A percentile compares a stretch with the other conserved stretches of the same genome.
Conservation (phyloP, 2,888 invertebrate species). For the Drosophila cracens region DNA sequence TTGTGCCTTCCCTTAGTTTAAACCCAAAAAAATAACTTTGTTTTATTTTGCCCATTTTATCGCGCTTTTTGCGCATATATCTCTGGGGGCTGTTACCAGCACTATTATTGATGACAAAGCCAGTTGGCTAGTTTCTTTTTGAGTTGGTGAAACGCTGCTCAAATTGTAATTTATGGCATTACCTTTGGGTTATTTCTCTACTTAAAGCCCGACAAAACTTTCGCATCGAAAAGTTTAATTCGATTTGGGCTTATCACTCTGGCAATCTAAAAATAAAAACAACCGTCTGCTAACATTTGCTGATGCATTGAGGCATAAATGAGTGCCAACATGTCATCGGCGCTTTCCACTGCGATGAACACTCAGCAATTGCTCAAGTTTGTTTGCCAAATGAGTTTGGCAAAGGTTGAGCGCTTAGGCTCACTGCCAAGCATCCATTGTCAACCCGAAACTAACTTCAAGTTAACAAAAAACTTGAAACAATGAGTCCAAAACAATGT, state of each 20-base stretch:
- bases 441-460: constrained; percentile 15
- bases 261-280: constrained; percentile 5
- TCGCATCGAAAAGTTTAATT: constrained; percentile 30
- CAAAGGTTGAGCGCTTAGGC: constrained; percentile 35
- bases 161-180: constrained; percentile 33
- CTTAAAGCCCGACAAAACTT: constrained; percentile 3
- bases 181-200: constrained; percentile 6
- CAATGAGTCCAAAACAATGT: constrained; percentile 12
- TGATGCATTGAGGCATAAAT: constrained; percentile 23
- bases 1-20: constrained; percentile 29
- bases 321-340: constrained; percentile 37
- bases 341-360: constrained; percentile 37
- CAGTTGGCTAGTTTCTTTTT: constrained; percentile 18
- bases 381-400: constrained; percentile 53
- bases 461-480: constrained; percentile 11
- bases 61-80: constrained; percentile 6
- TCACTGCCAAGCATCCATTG: constrained; percentile 26
- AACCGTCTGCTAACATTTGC: constrained; percentile 1
- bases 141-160: background rate
- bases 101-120: constrained; percentile 37
- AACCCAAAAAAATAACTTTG: constrained; percentile 1
- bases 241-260: constrained; percentile 29
- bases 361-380: constrained; percentile 23
- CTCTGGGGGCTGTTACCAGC: constrained; percentile 22
- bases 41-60: constrained; percentile 5